Evolutionary conservation across 2,113 vertebrate species (phyloP).

Genomic region (Varanus salvator): DNA sequence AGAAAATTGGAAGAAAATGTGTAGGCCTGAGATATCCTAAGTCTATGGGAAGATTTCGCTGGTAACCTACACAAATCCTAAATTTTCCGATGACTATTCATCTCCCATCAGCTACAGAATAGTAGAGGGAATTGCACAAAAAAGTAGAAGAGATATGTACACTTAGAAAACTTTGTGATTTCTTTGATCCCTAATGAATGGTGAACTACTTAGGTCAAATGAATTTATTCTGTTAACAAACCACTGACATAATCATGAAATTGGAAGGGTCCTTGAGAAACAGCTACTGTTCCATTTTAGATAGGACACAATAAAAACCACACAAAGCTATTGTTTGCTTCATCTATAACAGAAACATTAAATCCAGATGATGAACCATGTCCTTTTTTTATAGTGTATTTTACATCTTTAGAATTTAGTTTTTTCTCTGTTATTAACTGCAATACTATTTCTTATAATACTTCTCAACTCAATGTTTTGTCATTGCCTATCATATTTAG

Average conservation of each 20-base stretch:
- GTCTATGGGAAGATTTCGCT: not conserved
- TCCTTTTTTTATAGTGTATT: not conserved
- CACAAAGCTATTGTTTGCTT: not conserved
- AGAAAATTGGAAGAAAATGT: not conserved
- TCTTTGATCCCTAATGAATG: not conserved
- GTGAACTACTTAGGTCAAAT: not conserved
- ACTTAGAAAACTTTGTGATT: not conserved
- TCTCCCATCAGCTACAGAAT: no score
- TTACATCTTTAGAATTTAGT: not conserved
- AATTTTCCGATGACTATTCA: no score
- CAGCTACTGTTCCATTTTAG: not conserved
- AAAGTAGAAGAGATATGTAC: not conserved
- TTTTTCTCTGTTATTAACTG: not conserved
- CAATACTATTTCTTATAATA: not conserved
- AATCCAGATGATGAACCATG: not conserved
- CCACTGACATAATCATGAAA: not conserved
- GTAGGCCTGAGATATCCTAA: not conserved
- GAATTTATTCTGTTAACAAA: not conserved
- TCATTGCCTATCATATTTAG: not conserved
- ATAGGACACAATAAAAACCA: not conserved
- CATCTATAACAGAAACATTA: not conserved
- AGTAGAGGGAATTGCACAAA: not conserved
- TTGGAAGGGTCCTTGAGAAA: not conserved
- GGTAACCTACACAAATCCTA: not conserved
- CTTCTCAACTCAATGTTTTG: not conserved